phyloP scores from a whole-genome alignment of 1,140 invertebrate genomes.

The Pentalonia nigronervosa region DNA sequence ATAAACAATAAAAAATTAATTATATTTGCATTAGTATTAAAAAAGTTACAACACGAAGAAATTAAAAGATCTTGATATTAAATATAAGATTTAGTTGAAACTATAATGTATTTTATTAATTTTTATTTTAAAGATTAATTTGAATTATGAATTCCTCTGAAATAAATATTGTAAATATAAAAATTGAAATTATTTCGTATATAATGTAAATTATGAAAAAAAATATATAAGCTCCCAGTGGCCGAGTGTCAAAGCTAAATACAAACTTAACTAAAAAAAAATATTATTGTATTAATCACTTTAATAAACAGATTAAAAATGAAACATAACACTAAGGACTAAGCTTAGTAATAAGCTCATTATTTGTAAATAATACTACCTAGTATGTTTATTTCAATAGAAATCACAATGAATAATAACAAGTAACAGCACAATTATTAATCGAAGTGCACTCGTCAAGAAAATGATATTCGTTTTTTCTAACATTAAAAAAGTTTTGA shows the following conservation, averaged over 20 bases:
- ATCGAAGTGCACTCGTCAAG: not conserved
- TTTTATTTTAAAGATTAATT: not conserved
- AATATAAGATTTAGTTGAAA: not conserved
- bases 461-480: not conserved
- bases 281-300: not conserved
- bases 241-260: not conserved
- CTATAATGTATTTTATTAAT: not conserved
- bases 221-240: not conserved
- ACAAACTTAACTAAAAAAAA: not conserved
- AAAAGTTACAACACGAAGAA: too few species aligned
- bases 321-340: not conserved
- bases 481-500: not conserved
- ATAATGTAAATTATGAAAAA: not conserved
- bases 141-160: not conserved
- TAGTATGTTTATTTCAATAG: not conserved
- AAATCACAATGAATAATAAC: not conserved
- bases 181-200: not conserved
- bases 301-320: not conserved
- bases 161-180: not conserved
- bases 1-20: too few species aligned
- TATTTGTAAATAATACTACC: constrained; percentile 11
- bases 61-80: not conserved
- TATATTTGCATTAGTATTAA: too few species aligned
- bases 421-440: not conserved
- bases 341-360: not conserved